Evolutionary conservation across 1,140 invertebrate genomes (phyloP).

Genomic region (Tetragnatha versicolor): DNA sequence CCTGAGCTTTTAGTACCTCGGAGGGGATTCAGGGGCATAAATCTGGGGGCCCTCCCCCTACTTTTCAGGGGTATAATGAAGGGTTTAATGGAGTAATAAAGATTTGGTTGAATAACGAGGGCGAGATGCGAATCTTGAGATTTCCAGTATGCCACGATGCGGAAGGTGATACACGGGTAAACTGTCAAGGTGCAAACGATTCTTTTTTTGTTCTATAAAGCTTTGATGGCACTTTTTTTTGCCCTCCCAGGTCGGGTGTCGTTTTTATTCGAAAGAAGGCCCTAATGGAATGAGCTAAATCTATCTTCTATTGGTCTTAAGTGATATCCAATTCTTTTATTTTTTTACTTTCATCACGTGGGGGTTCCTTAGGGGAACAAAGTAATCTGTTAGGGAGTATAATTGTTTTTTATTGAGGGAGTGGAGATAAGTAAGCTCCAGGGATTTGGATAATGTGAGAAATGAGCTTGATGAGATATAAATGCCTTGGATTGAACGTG

Average conservation of each 20-base stretch:
- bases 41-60: too few relatives aligned
- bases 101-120: slow-evolving; percentile 17
- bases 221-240: background rate
- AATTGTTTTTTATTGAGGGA: background rate
- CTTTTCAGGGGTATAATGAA: slow-evolving; percentile 8
- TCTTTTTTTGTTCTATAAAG: slow-evolving; percentile 7
- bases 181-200: slow-evolving; percentile 11
- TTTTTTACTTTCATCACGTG: too few relatives aligned
- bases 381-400: background rate
- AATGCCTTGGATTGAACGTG: too few relatives aligned
- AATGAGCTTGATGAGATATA: too few relatives aligned
- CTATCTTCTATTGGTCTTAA: slow-evolving; percentile 6
- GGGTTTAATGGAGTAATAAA: slow-evolving; percentile 16
- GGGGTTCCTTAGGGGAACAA: background rate
- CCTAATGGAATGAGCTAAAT: background rate
- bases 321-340: too few relatives aligned
- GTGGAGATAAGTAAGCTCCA: too few relatives aligned
- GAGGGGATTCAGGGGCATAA: background rate
- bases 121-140: background rate
- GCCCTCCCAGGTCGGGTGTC: too few relatives aligned
- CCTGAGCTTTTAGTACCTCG: background rate
- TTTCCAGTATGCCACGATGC: background rate
- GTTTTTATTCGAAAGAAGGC: background rate
- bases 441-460: too few relatives aligned
- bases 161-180: slow-evolving; percentile 1